Base-by-base conservation (phyloP, 2,888 invertebrate genomes). In the Oxyteleia sp. region DNA sequence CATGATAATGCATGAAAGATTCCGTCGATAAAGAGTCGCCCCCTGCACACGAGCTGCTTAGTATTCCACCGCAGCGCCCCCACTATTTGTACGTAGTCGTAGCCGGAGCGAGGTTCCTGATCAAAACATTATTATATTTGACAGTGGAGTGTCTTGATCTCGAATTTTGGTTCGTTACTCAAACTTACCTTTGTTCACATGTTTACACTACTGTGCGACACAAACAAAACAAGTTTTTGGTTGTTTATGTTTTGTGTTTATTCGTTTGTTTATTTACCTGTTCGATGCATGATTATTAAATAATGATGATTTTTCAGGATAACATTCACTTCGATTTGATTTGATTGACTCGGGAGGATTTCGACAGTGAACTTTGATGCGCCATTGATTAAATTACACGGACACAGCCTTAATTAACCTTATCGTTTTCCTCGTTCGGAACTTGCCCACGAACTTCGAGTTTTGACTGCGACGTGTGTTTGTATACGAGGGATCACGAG, bases 71-170 rank as follows among this genome's bases (percentile, higher is more conserved):
- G 35, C 59, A 71, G 45, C 38, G 47, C 49, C 45, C 16, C 43
- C 61, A 45, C 41, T 43, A 41, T 45, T 61, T 61, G 16, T 26
- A 20, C 29, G 35, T 63, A 47, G 51, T 66, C 20, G 66, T 20
- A 23, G 49, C 13, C n/a, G 38, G 26, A 55, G 45, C 49, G 57
- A 76, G 23, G 38, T 59, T 76, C 49, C 29, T 66, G 76, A 76
- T 76, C 76, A 76, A 76, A 76, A 76, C 68, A 76, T 76, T 68
- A 61, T 61, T 68, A 68, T 68, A 68, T 59, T 68, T 59, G 23
- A 57, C 64, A 59, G 68, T 68, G 68, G 43, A 68, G 68, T 68
- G 76, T 76, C 68, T 76, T 76, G 76, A 76, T 76, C 76, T 68
- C 26, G 68, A 76, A 64, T 32, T 55, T 47, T 49, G 8, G 43